phyloP scores from a whole-genome alignment of 2,888 invertebrate genomes.

The Pelosia muscerda region DNA sequence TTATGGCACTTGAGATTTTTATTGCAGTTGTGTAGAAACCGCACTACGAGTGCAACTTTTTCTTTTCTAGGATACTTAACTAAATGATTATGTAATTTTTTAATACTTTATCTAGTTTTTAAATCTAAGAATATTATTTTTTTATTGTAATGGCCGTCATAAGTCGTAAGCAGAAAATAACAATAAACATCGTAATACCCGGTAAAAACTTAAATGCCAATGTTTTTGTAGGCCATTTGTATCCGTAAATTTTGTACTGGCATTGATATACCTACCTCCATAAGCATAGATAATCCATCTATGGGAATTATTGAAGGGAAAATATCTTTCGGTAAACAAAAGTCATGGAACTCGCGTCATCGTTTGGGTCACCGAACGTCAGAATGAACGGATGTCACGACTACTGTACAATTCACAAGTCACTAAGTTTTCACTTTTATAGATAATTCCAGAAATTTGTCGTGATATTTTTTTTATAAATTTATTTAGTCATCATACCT shows the following conservation, averaged over 20 bases:
- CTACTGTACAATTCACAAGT: too few relatives aligned
- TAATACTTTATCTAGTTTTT: conserved; percentile 4
- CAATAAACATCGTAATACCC: neutral
- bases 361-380: too few relatives aligned
- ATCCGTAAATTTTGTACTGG: neutral
- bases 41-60: neutral
- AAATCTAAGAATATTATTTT: neutral
- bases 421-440: too few relatives aligned
- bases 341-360: too few relatives aligned
- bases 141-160: neutral
- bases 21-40: conserved; percentile 6
- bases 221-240: neutral
- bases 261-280: neutral
- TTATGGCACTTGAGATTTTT: conserved; percentile 11
- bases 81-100: neutral
- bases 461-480: too few relatives aligned
- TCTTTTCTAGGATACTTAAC: conserved; percentile 5
- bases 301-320: too few relatives aligned
- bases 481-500: too few relatives aligned
- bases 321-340: too few relatives aligned
- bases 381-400: too few relatives aligned
- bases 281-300: neutral
- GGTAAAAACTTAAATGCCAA: neutral
- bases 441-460: too few relatives aligned
- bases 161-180: neutral